Percentiles rank a stretch among this genome's conserved stretches.
Evolutionary conservation across 2,888 invertebrate genomes (phyloP).

Genomic region (Pharmacophagus antenor): DNA sequence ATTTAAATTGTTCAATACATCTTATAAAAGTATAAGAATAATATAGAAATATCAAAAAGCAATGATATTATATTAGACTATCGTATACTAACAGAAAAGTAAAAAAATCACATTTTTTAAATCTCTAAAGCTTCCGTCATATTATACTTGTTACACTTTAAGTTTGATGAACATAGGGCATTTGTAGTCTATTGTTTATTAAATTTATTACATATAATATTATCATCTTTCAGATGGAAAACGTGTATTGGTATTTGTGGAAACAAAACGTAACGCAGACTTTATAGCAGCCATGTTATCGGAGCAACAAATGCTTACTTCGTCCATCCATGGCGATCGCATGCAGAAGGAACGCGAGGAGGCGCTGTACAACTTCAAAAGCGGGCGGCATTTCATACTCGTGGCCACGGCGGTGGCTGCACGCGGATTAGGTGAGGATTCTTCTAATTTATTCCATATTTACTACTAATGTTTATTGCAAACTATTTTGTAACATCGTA

Average conservation of each 20-base stretch:
- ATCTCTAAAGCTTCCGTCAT: no score
- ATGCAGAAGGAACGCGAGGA: conserved; percentile 97
- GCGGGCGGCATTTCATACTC: conserved; percentile 87
- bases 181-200: no score
- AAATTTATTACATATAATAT: neutral
- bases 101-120: no score
- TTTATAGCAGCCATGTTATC: conserved; percentile 92
- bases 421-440: conserved; percentile 86
- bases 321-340: conserved; percentile 99
- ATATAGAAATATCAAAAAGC: no score
- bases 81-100: no score
- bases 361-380: conserved; percentile 93
- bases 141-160: no score
- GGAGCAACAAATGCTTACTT: conserved; percentile 90
- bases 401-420: conserved; percentile 98
- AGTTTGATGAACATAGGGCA: no score
- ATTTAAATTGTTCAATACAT: no score
- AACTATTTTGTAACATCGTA: neutral
- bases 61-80: no score
- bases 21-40: no score
- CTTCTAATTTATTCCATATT: neutral
- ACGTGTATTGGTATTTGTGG: conserved; percentile 92
- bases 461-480: neutral
- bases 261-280: conserved; percentile 93
- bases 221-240: conserved; percentile 52